These are phyloP conservation scores for Agriotes lineatus DNA, from an alignment of 2,888 invertebrate genomes.

Conservation along the genomic window DNA sequence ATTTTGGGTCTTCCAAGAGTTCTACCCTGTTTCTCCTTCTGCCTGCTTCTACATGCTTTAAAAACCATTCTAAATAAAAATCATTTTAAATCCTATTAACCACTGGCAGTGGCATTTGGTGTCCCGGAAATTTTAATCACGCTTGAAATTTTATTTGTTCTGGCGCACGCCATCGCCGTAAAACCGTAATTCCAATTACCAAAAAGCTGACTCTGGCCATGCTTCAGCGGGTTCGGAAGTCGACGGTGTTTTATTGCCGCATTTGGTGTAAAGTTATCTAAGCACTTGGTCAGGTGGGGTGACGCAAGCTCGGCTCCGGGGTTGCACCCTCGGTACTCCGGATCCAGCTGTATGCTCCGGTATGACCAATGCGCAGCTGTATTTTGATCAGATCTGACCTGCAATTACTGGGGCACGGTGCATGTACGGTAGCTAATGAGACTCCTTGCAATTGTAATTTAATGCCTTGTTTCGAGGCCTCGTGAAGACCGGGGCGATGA, in stretches of 20 bases:
- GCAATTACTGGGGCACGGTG: conserved; percentile 15
- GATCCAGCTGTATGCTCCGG: conserved; percentile 50
- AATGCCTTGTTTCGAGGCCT: too few relatives aligned
- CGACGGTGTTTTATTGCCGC: conserved; percentile 53
- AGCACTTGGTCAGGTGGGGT: conserved; percentile 49
- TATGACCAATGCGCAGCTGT: conserved; percentile 43
- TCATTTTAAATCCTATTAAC: too few relatives aligned
- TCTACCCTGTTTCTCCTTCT: too few relatives aligned
- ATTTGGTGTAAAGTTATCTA: conserved; percentile 52
- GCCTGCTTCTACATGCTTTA: too few relatives aligned
- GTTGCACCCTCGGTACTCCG: conserved; percentile 48
- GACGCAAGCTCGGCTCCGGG: conserved; percentile 48
- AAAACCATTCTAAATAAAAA: too few relatives aligned
- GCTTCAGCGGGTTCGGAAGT: conserved; percentile 45
- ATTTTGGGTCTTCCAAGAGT: too few relatives aligned
- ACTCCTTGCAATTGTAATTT: conserved; percentile 18
- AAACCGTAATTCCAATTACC: conserved; percentile 26
- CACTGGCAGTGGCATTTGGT: too few relatives aligned
- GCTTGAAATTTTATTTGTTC: background rate
- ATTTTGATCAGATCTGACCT: conserved; percentile 35
- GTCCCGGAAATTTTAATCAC: too few relatives aligned
- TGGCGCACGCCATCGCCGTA: background rate
- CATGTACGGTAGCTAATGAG: conserved; percentile 14
- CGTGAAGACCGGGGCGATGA: background rate
- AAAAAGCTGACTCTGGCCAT: conserved; percentile 30